phyloP scores from a whole-genome alignment of 1,140 invertebrate genomes.

The Caligus rogercresseyi region DNA sequence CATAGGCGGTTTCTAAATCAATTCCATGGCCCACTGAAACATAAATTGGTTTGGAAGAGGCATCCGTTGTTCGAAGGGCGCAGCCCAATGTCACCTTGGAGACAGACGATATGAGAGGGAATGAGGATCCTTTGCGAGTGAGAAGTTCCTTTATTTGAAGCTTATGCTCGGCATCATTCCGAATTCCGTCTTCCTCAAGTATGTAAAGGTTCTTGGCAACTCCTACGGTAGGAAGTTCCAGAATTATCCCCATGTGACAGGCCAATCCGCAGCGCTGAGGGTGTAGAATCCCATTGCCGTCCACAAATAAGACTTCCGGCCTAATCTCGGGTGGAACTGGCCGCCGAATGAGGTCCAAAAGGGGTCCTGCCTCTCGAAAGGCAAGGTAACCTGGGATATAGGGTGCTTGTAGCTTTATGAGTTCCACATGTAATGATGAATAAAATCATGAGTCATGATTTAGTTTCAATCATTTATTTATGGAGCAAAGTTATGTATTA shows the following conservation, averaged over 20 bases:
- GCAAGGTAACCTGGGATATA: slow-evolving; percentile 33
- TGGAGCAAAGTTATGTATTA: too few species aligned
- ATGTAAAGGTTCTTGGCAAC: slow-evolving; percentile 26
- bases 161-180: slow-evolving; percentile 14
- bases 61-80: slow-evolving; percentile 24
- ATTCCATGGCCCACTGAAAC: slow-evolving; percentile 33
- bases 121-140: slow-evolving; percentile 19
- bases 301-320: slow-evolving; percentile 32
- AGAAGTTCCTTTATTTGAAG: slow-evolving; percentile 12
- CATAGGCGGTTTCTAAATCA: slow-evolving; percentile 29
- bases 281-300: slow-evolving; percentile 35
- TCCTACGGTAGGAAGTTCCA: slow-evolving; percentile 24
- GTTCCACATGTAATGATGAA: neutral
- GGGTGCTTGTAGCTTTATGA: slow-evolving; percentile 21
- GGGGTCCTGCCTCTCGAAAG: slow-evolving; percentile 31
- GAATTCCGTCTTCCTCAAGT: slow-evolving; percentile 21
- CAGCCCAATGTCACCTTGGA: slow-evolving; percentile 22
- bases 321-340: slow-evolving; percentile 28
- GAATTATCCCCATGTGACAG: slow-evolving; percentile 24
- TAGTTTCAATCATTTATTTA: too few species aligned
- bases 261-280: slow-evolving; percentile 25
- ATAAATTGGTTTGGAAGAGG: slow-evolving; percentile 31
- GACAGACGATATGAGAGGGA: slow-evolving; percentile 16
- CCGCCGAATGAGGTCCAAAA: slow-evolving; percentile 27
- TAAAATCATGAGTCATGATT: too few species aligned